phyloP scores from a whole-genome alignment of 2,888 invertebrate species.

The Diogma glabrata region DNA sequence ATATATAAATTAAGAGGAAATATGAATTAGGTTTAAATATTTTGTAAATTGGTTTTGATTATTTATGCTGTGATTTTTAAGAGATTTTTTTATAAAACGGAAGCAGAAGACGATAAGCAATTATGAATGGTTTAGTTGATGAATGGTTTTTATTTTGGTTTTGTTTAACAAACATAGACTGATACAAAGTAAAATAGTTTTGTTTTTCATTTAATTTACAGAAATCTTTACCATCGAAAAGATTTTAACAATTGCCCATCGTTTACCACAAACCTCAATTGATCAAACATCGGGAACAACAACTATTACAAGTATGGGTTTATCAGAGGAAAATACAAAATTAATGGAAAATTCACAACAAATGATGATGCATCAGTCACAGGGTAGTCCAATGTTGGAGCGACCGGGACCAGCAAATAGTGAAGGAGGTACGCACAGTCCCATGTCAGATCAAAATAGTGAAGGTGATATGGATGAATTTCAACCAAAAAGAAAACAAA shows the following conservation, averaged over 20 bases:
- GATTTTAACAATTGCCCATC: conserved; percentile 7
- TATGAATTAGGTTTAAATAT: too few species aligned
- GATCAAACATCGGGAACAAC: conserved; percentile 2
- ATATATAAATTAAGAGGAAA: too few species aligned
- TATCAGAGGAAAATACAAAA: conserved; percentile 37
- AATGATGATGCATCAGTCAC: conserved; percentile 31
- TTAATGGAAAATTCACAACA: conserved; percentile 38
- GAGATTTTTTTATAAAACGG: too few species aligned
- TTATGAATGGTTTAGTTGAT: too few species aligned
- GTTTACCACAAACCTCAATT: conserved; percentile 5
- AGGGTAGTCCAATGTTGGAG: conserved; percentile 36
- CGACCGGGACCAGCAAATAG: conserved; percentile 38
- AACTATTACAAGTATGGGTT: conserved; percentile 31
- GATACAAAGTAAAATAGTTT: not conserved
- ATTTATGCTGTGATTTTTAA: too few species aligned
- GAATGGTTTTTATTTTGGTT: too few species aligned
- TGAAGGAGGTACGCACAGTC: conserved; percentile 34
- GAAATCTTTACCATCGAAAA: conserved; percentile 8
- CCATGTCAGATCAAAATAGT: conserved; percentile 50
- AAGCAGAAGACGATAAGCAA: too few species aligned
- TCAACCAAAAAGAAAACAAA: conserved; percentile 78
- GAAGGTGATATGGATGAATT: conserved; percentile 61
- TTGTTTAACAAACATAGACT: too few species aligned
- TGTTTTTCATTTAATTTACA: not conserved
- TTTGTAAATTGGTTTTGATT: too few species aligned